phyloP scores from a whole-genome alignment of 2,113 vertebrate species.

The Pelmatolapia mariae region DNA sequence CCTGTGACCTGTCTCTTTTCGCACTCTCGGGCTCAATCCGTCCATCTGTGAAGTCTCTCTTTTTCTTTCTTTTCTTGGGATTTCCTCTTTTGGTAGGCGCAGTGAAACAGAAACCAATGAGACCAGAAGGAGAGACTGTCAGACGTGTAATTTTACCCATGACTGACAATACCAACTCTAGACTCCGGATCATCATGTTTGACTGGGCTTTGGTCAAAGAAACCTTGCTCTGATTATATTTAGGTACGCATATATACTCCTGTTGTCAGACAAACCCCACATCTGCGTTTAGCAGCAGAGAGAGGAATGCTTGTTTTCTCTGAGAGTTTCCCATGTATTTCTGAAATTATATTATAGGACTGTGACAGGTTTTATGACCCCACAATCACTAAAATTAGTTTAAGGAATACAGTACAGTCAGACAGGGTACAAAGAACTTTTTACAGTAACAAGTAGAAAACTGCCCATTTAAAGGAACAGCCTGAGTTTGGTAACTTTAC shows the following conservation, averaged over 20 bases:
- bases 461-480: not conserved
- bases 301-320: constrained; percentile 43
- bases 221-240: constrained; percentile 47
- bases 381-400: constrained; percentile 8
- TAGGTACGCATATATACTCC: constrained; percentile 35
- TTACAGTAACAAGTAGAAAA: not conserved
- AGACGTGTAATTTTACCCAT: constrained; percentile 69
- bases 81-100: constrained; percentile 46
- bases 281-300: constrained; percentile 6
- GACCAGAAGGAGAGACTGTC: constrained; percentile 42
- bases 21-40: constrained; percentile 26
- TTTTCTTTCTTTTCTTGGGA: constrained; percentile 47
- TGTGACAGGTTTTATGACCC: constrained; percentile 15
- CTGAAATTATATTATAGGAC: constrained; percentile 21
- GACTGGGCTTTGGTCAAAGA: constrained; percentile 49
- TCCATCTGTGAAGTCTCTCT: constrained; percentile 39
- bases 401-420: not conserved
- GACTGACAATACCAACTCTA: constrained; percentile 56
- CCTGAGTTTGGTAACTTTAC: not conserved
- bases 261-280: constrained; percentile 45
- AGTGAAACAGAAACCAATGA: constrained; percentile 40
- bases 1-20: constrained; percentile 39
- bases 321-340: constrained; percentile 7
- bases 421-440: not conserved
- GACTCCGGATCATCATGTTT: constrained; percentile 48